Conservation (phyloP, 2,113 vertebrate species). For the Crotalus viridis region DNA sequence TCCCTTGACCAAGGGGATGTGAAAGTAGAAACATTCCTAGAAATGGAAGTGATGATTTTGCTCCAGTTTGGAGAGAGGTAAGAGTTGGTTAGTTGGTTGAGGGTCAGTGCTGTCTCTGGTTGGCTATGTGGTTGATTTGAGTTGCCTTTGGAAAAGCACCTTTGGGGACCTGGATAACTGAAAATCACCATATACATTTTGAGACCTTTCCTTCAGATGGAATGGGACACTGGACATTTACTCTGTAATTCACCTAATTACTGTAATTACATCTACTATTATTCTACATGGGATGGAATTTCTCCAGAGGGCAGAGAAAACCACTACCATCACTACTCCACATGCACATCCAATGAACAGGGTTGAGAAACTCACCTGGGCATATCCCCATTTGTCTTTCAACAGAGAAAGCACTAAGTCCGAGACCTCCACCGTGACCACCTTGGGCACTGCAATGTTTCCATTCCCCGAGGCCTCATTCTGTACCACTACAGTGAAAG, state of each 20-base stretch:
- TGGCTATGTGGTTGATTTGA: too few relatives aligned
- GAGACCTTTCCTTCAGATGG: too few relatives aligned
- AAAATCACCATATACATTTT: background rate
- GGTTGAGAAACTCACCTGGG: slow-evolving; percentile 32
- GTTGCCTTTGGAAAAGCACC: too few relatives aligned
- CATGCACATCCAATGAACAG: background rate
- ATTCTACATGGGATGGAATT: background rate
- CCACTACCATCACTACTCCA: background rate
- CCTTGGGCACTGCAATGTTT: slow-evolving; percentile 33
- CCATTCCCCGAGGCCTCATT: slow-evolving; percentile 42
- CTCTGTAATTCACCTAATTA: background rate
- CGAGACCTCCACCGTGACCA: slow-evolving; percentile 37
- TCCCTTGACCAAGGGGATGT: too few relatives aligned
- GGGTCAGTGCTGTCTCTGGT: too few relatives aligned
- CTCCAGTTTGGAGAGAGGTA: too few relatives aligned
- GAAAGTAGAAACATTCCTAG: too few relatives aligned
- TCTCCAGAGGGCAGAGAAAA: background rate
- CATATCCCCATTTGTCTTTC: background rate
- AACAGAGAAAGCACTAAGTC: slow-evolving; percentile 58
- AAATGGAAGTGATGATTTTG: too few relatives aligned
- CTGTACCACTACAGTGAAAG: slow-evolving; percentile 53
- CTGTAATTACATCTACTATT: background rate
- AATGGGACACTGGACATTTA: background rate
- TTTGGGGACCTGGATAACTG: too few relatives aligned
- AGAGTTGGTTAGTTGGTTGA: too few relatives aligned